Evolutionary conservation across 1,140 invertebrate genomes (phyloP).

Genomic region (Meloidogyne floridensis): DNA sequence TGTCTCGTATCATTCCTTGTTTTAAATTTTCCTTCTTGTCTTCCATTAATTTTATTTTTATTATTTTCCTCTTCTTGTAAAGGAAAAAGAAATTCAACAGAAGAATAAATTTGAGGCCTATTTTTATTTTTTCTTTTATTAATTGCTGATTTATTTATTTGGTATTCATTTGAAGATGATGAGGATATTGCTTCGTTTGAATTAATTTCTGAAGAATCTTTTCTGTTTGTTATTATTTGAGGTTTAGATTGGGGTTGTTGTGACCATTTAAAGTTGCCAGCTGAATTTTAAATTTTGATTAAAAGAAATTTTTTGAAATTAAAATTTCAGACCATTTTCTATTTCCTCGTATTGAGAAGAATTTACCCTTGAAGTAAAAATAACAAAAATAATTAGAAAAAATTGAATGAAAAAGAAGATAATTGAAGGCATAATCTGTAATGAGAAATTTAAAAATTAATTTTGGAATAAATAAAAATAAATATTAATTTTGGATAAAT

Average conservation of each 20-base stretch:
- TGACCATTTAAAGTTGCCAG: no score
- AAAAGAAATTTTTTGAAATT: no score
- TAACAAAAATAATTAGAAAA: not conserved
- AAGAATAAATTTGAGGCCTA: not conserved
- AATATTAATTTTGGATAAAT: not conserved
- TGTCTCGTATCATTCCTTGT: not conserved
- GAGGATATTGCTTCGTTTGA: not conserved
- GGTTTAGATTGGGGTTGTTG: no score
- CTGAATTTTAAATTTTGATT: no score
- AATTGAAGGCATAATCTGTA: not conserved
- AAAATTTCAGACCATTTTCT: no score
- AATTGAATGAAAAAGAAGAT: not conserved
- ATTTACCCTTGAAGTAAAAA: not conserved
- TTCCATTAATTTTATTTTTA: not conserved
- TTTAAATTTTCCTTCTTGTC: not conserved
- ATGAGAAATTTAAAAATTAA: not conserved
- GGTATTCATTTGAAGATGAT: not conserved
- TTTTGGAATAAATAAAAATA: not conserved
- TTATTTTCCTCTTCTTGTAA: no score
- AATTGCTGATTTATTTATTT: not conserved
- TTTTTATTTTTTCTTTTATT: not conserved
- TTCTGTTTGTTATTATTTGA: no score
- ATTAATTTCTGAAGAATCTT: not conserved
- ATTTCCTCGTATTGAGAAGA: no score
- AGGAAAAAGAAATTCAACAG: not conserved